Evolutionary conservation across 2,888 invertebrate genomes (phyloP).

Genomic region (Orthonevra nobilis): DNA sequence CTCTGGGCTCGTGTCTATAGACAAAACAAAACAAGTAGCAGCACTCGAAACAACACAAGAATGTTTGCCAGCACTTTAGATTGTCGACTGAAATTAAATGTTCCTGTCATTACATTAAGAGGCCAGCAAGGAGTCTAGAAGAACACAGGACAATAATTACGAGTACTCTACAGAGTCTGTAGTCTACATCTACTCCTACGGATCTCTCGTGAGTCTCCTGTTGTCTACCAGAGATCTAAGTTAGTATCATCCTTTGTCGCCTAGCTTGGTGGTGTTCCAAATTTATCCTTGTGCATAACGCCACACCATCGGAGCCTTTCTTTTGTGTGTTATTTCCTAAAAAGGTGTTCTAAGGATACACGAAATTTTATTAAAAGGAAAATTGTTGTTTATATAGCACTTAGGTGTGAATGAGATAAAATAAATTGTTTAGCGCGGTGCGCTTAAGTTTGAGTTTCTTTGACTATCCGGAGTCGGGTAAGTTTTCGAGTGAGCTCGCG

Average conservation of each 20-base stretch:
- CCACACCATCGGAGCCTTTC: slow-evolving; percentile 14
- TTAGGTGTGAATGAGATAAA: slow-evolving; percentile 67
- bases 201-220: not conserved
- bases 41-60: slow-evolving; percentile 24
- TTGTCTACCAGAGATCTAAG: slow-evolving; percentile 32
- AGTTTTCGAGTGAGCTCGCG: too few relatives aligned
- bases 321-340: not conserved
- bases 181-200: too few relatives aligned
- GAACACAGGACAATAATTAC: slow-evolving; percentile 43
- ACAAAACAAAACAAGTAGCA: not conserved
- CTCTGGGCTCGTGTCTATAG: slow-evolving; percentile 9
- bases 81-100: slow-evolving; percentile 64
- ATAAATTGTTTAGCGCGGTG: slow-evolving; percentile 62
- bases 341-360: slow-evolving; percentile 49
- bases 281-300: slow-evolving; percentile 43
- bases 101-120: slow-evolving; percentile 64
- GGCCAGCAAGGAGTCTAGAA: slow-evolving; percentile 16
- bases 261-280: slow-evolving; percentile 29
- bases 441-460: slow-evolving; percentile 34
- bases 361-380: slow-evolving; percentile 61
- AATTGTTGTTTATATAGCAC: slow-evolving; percentile 66
- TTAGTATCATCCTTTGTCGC: slow-evolving; percentile 61
- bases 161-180: slow-evolving; percentile 2
- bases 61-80: slow-evolving; percentile 57
- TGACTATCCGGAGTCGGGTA: slow-evolving; percentile 9